phyloP scores from a whole-genome alignment of 1,140 invertebrate species.

The Aphis gossypii region DNA sequence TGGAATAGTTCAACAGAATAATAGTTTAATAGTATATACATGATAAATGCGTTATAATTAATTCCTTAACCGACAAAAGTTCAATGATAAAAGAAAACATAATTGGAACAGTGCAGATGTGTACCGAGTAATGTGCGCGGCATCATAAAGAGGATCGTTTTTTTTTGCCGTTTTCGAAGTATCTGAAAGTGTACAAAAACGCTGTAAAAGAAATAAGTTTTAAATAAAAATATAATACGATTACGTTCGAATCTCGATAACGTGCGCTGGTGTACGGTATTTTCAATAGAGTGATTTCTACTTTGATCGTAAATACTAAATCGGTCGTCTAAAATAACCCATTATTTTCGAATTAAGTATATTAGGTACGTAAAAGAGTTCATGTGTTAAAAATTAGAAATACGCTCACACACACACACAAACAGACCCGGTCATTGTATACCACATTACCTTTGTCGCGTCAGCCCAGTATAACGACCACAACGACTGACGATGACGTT shows the following conservation, averaged over 20 bases:
- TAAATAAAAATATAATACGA: not conserved
- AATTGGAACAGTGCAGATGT: not conserved
- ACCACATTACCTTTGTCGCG: not conserved
- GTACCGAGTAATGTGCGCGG: not conserved
- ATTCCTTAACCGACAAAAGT: not conserved
- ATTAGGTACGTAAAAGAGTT: not conserved
- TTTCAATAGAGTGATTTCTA: not conserved
- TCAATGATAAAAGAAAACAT: not conserved
- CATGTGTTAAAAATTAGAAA: not conserved
- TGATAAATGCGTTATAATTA: not conserved
- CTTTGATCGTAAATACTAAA: slow-evolving; percentile 29
- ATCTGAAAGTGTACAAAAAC: not conserved
- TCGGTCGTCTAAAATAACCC: not conserved
- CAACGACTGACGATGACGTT: slow-evolving; percentile 36
- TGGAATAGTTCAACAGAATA: not conserved
- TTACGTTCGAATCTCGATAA: not conserved
- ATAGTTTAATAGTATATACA: not conserved
- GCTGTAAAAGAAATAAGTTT: not conserved
- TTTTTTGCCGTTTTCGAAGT: not conserved
- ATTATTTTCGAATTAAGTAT: slow-evolving; percentile 37
- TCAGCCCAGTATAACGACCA: not conserved
- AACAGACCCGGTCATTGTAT: not conserved
- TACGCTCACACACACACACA: too few species aligned
- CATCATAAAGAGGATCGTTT: not conserved
- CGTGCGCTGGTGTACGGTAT: not conserved